Percentiles rank a stretch among this genome's conserved stretches.
Evolutionary conservation across 2,797 vertebrate species (phyloP).

Genomic region (Neosilurus hyrtlii): DNA sequence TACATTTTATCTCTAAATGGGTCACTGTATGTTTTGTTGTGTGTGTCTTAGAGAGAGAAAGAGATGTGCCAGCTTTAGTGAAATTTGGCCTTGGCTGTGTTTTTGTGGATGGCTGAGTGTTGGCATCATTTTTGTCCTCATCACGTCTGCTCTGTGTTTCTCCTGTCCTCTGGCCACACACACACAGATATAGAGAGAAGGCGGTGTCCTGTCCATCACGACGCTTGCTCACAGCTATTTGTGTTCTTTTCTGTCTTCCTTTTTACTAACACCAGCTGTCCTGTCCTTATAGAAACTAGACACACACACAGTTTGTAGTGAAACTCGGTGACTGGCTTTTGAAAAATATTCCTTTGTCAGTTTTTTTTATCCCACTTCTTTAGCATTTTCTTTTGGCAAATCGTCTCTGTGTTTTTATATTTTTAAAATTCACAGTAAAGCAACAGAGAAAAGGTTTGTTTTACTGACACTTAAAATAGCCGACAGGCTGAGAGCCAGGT

Average conservation of each 20-base stretch:
- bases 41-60: neutral
- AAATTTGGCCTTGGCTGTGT: constrained; percentile 23
- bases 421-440: neutral
- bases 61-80: neutral
- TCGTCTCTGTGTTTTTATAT: neutral
- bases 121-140: constrained; percentile 36
- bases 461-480: neutral
- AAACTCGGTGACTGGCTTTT: neutral
- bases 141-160: constrained; percentile 16
- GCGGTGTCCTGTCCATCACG: constrained; percentile 27
- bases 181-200: neutral
- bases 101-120: constrained; percentile 42
- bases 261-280: constrained; percentile 32
- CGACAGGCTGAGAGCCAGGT: neutral
- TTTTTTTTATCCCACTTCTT: neutral
- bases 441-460: neutral
- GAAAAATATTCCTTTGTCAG: neutral
- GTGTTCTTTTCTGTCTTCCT: constrained; percentile 26
- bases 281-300: neutral
- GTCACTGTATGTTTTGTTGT: neutral
- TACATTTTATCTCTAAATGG: neutral
- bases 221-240: constrained; percentile 25
- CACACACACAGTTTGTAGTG: constrained; percentile 8
- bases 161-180: neutral
- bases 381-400: neutral